phyloP scores from a whole-genome alignment of 2,113 vertebrate genomes.

The Brachyistius frenatus region DNA sequence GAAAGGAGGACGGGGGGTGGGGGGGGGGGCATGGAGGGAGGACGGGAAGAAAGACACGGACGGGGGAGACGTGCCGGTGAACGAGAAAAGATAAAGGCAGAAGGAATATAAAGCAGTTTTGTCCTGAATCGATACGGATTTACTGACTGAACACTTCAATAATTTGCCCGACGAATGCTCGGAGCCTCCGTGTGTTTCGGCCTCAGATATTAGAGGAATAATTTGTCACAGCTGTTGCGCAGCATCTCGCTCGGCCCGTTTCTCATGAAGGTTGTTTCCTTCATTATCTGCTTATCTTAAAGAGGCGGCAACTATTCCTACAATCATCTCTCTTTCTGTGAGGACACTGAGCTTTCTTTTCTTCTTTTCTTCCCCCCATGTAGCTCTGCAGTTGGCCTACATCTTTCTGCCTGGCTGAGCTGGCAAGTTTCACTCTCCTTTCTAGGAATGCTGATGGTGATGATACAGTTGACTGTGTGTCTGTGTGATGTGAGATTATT shows the following conservation, averaged over 20 bases:
- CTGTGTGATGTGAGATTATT: conserved; percentile 24
- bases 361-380: conserved; percentile 21
- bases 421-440: conserved; percentile 59
- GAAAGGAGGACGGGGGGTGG: conserved; percentile 15
- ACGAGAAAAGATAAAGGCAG: conserved; percentile 1
- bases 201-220: background rate
- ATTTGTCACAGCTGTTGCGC: conserved; percentile 1
- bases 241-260: conserved; percentile 1
- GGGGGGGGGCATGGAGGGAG: conserved; percentile 4
- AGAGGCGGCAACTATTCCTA: conserved; percentile 15
- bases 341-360: conserved; percentile 59
- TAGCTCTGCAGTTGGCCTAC: conserved; percentile 80
- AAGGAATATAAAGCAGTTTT: background rate
- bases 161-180: too few relatives aligned
- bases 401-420: conserved; percentile 81
- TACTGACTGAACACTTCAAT: background rate
- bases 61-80: conserved; percentile 23
- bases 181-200: background rate
- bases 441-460: conserved; percentile 68
- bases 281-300: conserved; percentile 20
- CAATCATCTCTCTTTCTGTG: conserved; percentile 56
- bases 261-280: conserved; percentile 3
- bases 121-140: background rate
- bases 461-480: conserved; percentile 25
- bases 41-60: conserved; percentile 31